Percentiles rank a stretch among this genome's conserved stretches.
Conservation (phyloP, 1,140 invertebrate genomes). For the Procambarus virginalis region DNA sequence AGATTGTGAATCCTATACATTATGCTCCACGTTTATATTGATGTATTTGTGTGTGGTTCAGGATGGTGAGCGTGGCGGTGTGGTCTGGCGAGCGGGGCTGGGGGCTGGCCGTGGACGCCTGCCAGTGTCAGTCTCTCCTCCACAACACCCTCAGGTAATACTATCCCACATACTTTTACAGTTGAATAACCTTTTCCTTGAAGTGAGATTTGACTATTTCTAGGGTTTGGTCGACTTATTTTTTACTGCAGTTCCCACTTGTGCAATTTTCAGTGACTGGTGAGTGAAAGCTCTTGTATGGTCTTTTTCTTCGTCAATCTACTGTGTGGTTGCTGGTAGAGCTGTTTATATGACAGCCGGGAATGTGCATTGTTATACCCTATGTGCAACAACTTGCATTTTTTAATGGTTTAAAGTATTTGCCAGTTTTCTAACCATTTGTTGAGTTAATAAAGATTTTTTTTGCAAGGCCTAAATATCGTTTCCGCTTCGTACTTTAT, state of each 20-base stretch:
- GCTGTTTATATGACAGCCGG: too few relatives aligned
- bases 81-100: neutral
- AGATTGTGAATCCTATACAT: neutral
- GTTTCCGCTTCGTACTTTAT: too few relatives aligned
- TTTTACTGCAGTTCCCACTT: neutral
- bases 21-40: neutral
- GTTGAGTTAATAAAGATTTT: too few relatives aligned
- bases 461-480: too few relatives aligned
- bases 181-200: neutral
- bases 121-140: neutral
- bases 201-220: neutral
- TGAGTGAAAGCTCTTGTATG: neutral
- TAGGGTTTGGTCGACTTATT: neutral
- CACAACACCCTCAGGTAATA: neutral
- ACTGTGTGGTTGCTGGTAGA: neutral
- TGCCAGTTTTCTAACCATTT: too few relatives aligned
- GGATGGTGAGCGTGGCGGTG: slow-evolving; percentile 12
- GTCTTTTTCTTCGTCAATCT: neutral
- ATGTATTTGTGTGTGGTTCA: neutral
- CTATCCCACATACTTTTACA: neutral
- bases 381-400: too few relatives aligned
- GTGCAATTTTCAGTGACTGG: neutral
- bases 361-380: too few relatives aligned
- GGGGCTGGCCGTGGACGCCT: neutral
- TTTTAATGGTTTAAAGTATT: too few relatives aligned